Base-by-base conservation (phyloP, 2,113 vertebrate genomes). In the Numenius arquata region DNA sequence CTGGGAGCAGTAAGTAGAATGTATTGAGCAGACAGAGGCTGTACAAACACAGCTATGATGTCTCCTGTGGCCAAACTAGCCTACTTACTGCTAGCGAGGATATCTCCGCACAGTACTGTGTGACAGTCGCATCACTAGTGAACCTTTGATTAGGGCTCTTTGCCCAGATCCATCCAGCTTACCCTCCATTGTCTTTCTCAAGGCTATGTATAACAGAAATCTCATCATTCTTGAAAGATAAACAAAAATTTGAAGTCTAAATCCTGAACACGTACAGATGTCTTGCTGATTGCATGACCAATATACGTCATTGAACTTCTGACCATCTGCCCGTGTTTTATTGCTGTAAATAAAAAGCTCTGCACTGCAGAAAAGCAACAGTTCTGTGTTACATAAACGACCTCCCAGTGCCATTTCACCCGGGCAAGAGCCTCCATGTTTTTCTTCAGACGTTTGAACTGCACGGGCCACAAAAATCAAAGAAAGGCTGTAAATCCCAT, bases 281-380 rank as follows among this genome's bases (percentile, higher is more conserved):
- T 90, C 59, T 45, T 50, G 10, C 29, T 66, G 45, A 9, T 40
- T 91, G 47, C 20, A 9, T 47, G 43, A 55, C 47, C 26, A 63
- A 1, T 20, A 32, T 21, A 67, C 0, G 0, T 55, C 11, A 58
- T 0, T 36, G n/a, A 86, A 38, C 47, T 80, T 66, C 26, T 86
- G 45, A 58, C 50, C 17, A 68, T 58, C 15, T 48, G 19, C 30
- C 48, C 1, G 2, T 58, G 11, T 32, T 73, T 82, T 90, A 45
- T 13, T 80, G 25, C 41, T 85, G 43, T 52, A 87, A 95, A 56
- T 36, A 72, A 77, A 66, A 61, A 36, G 9, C 40, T 47, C 56
- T 48, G 29, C 53, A 62, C 8, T 80, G 58, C n/a, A 90, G 53
- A 88, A 90, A 83, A 94, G 23, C 25, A 71, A 29, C 6, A 26